Conservation (phyloP, 2,888 invertebrate species). For the Phragmatobia fuliginosa region DNA sequence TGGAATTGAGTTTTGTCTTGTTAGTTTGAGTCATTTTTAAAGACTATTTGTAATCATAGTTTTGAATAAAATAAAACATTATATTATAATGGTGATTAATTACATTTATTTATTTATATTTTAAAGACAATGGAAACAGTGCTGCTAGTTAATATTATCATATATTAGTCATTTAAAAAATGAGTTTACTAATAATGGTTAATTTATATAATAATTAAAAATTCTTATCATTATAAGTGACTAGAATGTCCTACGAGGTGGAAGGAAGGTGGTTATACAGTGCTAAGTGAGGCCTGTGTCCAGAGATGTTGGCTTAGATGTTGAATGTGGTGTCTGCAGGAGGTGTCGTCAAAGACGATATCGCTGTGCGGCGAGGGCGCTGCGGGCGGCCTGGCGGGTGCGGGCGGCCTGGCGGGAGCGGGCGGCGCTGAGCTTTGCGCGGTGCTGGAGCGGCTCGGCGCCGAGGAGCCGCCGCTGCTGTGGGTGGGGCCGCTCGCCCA, state of each 20-base stretch:
- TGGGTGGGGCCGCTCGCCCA: slow-evolving; percentile 93
- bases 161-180: too few species aligned
- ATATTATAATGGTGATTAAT: neutral
- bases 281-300: too few species aligned
- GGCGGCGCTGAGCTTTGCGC: slow-evolving; percentile 81
- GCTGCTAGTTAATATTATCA: too few species aligned
- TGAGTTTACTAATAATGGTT: too few species aligned
- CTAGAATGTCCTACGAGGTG: neutral
- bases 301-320: too few species aligned
- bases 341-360: slow-evolving; percentile 91
- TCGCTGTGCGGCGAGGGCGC: slow-evolving; percentile 69
- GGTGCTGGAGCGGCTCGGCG: slow-evolving; percentile 88
- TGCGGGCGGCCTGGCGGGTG: slow-evolving; percentile 65
- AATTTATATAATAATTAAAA: neutral
- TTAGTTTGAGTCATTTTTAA: too few species aligned
- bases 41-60: too few species aligned
- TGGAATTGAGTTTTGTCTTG: too few species aligned
- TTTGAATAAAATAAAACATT: neutral
- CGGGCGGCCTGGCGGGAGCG: slow-evolving; percentile 56
- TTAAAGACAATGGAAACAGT: neutral
- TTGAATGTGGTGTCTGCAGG: slow-evolving; percentile 88
- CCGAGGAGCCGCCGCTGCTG: slow-evolving; percentile 94
- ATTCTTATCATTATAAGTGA: too few species aligned
- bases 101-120: neutral
- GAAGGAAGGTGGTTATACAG: neutral